Evolutionary conservation across 2,113 vertebrate genomes (phyloP), one percentile per base, ranked within the genome.

Genomic region (Myiopsitta monachus): DNA sequence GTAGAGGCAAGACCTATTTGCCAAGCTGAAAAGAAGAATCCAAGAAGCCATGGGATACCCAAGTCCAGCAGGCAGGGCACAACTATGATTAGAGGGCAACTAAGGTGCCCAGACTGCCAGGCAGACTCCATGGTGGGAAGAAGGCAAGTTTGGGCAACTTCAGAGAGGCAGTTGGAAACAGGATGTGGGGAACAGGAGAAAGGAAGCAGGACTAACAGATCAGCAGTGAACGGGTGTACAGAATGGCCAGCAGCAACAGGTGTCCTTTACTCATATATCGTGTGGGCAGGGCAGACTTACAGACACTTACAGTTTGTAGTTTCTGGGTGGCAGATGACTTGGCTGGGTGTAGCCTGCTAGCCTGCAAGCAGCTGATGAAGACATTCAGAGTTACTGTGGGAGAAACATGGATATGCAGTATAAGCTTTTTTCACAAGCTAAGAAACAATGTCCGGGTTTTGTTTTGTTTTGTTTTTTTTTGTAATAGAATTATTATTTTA

Each of bases 291-390:
- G 81, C 89, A 97, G 64, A 72, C 17, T 14, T 64, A 46, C 61
- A 93, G 61, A 87, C 80, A 89, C 36, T 47, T 47, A 76, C 38
- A 94, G 68, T 39, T 26, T 38, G 83, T 9, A 52, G 47, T 64
- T 94, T 92, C 73, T 74, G 36, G 64, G 69, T 46, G 64, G 76
- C 76, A 90, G 64, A 55, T 78, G 72, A 61, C 55, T 87, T 51
- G 64, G 92, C 69, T 84, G 89, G 93, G 89, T 95, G 94, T 89
- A 87, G 84, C 89, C 66, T 44, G 64, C 66, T 89, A 87, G 84
- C 89, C 66, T 44, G 64, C 66, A 52, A 83, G 95, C 72, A 89
- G 89, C 83, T 94, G 88, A 92, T 75, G 66, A 89, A 94, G 83
- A 89, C 57, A n/a, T 77, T 76, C 49, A 59, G 43, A 77, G 18